Evolutionary conservation across 2,888 invertebrate species (phyloP).

Genomic region (Onchidella celtica): DNA sequence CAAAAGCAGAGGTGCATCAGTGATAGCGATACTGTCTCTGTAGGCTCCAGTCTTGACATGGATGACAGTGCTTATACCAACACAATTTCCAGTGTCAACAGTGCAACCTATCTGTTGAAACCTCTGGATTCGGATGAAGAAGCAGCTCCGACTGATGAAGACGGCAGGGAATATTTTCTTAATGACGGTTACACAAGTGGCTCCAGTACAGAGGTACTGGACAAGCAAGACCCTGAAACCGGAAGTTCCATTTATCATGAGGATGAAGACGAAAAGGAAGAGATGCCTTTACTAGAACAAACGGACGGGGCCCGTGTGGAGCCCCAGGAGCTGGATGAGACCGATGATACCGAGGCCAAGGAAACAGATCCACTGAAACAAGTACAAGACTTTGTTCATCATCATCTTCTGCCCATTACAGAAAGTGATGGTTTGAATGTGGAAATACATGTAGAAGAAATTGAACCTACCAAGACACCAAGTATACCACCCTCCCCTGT

Average conservation of each 20-base stretch:
- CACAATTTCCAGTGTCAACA: conserved; percentile 52
- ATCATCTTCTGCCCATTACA: conserved; percentile 17
- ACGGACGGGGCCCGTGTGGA: not conserved
- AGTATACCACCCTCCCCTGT: not conserved
- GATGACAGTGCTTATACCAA: conserved; percentile 53
- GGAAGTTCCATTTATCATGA: too few relatives aligned
- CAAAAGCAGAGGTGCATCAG: not conserved
- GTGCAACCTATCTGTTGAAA: conserved; percentile 46
- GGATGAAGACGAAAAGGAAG: conserved; percentile 15
- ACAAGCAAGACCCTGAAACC: not conserved
- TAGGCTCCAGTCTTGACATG: not conserved
- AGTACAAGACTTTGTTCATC: conserved; percentile 28
- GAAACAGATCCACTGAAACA: not conserved
- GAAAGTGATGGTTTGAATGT: conserved; percentile 38
- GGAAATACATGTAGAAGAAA: conserved; percentile 36
- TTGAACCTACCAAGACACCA: not conserved
- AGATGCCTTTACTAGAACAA: not conserved
- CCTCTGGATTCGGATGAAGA: conserved; percentile 4
- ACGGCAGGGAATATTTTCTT: not conserved
- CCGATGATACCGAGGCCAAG: not conserved
- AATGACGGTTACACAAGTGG: conserved; percentile 1
- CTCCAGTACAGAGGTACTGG: not conserved
- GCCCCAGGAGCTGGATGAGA: not conserved
- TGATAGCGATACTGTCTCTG: not conserved
- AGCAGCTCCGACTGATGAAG: not conserved